Evolutionary conservation across 2,113 vertebrate species (phyloP), one percentile per base, ranked within the genome.

Genomic region (Climacteris rufus): DNA sequence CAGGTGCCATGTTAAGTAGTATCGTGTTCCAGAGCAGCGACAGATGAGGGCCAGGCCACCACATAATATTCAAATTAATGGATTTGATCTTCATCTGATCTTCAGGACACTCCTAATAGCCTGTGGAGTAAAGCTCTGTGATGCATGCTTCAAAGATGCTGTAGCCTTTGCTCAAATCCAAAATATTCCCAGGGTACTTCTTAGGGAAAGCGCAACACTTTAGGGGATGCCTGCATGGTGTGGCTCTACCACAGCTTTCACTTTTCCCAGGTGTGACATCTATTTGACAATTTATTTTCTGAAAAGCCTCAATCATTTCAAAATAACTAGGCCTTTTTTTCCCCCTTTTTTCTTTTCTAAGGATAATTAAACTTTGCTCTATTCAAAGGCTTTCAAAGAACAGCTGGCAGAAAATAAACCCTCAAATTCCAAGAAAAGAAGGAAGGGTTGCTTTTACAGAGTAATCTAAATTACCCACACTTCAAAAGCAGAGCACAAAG

Each of bases 331-430:
- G 64, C 56, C 47, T 54, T 72, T 49, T 21, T 74, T 15, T 50
- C 35, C 7, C 7, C 1, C 1, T 65, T 49, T 79, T 78, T 80
- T 35, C 47, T 82, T 85, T 72, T 76, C 75, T 93, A 64, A 79
- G 53, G 83, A 74, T 95, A 94, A 97, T 96, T 95, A 95, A 96
- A 90, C 72, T 96, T 94, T 47, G 30, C 49, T 89, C 91, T 90
- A 89, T 90, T 94, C 76, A 95, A 95, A 89, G 37, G 60, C 37
- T 96, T 94, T 95, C 86, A 96, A 65, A 94, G 80, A 95, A 83
- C 83, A 94, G 85, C 88, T 96, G 86, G 64, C 49, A 93, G 88
- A 96, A 96, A 94, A 96, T 63, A 93, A 78, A 85, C 60, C 35
- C 56, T 90, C 60, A 66, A 80, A 92, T 56, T 89, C 69, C 52